phyloP scores from a whole-genome alignment of 2,888 invertebrate species.

The Microctonus brassicae region DNA sequence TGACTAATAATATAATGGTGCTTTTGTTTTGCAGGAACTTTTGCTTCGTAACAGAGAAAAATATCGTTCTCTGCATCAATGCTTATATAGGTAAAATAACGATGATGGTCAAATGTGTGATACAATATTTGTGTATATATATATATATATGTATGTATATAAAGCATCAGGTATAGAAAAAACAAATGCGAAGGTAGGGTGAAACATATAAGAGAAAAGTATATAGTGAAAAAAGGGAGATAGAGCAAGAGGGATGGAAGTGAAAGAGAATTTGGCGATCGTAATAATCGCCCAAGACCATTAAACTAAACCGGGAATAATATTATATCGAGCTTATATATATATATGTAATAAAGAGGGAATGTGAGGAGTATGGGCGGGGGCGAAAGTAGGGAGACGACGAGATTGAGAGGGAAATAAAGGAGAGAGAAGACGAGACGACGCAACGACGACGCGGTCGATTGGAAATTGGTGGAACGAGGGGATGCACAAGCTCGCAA shows the following conservation, averaged over 20 bases:
- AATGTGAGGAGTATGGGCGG: no score
- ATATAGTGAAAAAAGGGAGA: constrained; percentile 26
- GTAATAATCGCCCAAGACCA: constrained; percentile 69
- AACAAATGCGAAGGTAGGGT: constrained; percentile 15
- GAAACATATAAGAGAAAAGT: constrained; percentile 36
- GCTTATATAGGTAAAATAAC: neutral
- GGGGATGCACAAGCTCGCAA: constrained; percentile 14
- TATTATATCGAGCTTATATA: constrained; percentile 68
- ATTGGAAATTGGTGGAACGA: constrained; percentile 31
- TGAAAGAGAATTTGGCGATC: constrained; percentile 53
- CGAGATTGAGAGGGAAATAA: constrained; percentile 35
- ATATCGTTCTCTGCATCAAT: constrained; percentile 24
- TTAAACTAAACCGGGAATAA: constrained; percentile 70
- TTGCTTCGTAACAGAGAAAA: constrained; percentile 45
- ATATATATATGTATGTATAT: constrained; percentile 15
- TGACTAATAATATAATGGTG: constrained; percentile 64
- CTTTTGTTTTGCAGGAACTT: constrained; percentile 60
- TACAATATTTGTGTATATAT: constrained; percentile 13
- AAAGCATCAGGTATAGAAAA: constrained; percentile 17
- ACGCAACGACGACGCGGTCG: constrained; percentile 17
- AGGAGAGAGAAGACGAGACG: constrained; percentile 38
- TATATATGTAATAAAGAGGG: constrained; percentile 43
- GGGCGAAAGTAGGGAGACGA: no score
- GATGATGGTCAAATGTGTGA: neutral
- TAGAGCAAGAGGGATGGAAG: constrained; percentile 32